Evolutionary conservation across 2,113 vertebrate species (phyloP).

Genomic region (Ictalurus furcatus): DNA sequence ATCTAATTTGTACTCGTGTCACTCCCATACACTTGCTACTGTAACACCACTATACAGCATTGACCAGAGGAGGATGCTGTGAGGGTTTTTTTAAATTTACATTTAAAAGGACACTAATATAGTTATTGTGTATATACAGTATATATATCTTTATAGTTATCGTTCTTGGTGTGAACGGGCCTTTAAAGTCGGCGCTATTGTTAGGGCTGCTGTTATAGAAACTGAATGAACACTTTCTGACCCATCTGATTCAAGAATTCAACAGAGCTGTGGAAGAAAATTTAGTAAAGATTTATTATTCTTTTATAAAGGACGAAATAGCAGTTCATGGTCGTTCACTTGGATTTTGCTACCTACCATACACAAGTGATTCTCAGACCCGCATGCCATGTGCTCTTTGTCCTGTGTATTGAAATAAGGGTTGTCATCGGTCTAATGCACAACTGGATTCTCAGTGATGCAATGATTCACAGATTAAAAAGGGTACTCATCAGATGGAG

Average conservation of each 20-base stretch:
- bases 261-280: neutral
- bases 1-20: neutral
- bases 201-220: neutral
- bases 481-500: neutral
- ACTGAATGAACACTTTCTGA: neutral
- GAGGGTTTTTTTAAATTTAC: no score
- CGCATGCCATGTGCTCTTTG: neutral
- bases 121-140: no score
- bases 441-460: conserved; percentile 11
- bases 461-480: conserved; percentile 16
- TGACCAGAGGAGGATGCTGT: no score
- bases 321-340: neutral
- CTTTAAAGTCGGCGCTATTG: neutral
- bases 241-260: neutral
- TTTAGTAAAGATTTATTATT: neutral
- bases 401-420: neutral
- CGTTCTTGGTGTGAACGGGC: no score
- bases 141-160: no score
- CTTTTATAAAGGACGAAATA: neutral
- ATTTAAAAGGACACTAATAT: no score
- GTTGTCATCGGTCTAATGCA: neutral
- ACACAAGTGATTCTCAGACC: neutral
- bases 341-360: neutral
- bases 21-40: neutral
- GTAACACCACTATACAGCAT: neutral